Evolutionary conservation across 1,140 invertebrate species (phyloP), one percentile per base, ranked within the genome.

Genomic region (Drosophila pectinifera): DNA sequence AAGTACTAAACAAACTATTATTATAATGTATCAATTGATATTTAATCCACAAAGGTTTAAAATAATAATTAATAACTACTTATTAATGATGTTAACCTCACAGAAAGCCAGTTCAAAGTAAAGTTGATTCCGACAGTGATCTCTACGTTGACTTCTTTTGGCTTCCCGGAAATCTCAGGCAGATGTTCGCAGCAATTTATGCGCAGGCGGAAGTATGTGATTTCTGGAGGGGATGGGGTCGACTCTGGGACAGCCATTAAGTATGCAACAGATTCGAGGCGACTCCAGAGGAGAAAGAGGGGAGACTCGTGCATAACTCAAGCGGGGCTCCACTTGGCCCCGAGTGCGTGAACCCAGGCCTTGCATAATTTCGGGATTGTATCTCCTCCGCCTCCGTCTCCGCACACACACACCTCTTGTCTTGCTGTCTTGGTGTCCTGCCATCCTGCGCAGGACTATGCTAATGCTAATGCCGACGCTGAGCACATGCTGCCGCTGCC

Each of bases 311-410:
- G 68, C 68, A 72, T 72, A 72, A 57, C 34, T 70, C 70, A 57
- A 72, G 57, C 41, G 68, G 68, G 65, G 57, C 57, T 70, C 68
- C 68, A 55, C 42, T 70, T 39, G 31, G 4, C 31, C n/a, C 31
- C 13, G 68, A 72, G 68, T 57, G 68, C 68, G 70, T 72, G 65
- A 57, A 72, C 68, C 65, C 65, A 22, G 46, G 64, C 26, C 65
- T 28, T 72, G 68, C 68, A 72, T 72, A 72, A 72, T 72, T 72
- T 57, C 57, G 48, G 55, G 46, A 31, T 36, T 34, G 41, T 43
- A 54, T 14, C 67, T 69, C 41, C 16, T 20, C n/a, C 45, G 11
- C n/a, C 36, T 22, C 10, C 6, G 4, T 5, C 6, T 5, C 14
- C 39, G 16, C 39, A 42, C 41, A 43, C 41, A 43, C 8, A 36